These are phyloP conservation scores for Dermatophagoides farinae DNA, from an alignment of 1,140 invertebrate species.

Conservation along the genomic window DNA sequence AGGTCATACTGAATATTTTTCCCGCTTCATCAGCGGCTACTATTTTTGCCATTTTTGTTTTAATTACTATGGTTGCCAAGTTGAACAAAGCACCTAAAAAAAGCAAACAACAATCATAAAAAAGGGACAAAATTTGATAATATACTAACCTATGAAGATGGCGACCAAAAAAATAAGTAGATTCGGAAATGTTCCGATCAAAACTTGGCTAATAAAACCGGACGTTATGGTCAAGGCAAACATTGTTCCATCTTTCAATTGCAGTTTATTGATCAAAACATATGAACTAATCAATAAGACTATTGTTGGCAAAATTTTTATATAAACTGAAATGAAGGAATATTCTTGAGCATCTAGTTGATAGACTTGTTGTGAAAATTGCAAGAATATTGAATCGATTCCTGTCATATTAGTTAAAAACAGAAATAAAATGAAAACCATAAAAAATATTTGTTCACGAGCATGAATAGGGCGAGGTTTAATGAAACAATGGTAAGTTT, in stretches of 20 bases:
- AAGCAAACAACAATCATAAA: neutral
- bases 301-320: neutral
- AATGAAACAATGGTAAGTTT: neutral
- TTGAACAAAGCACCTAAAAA: neutral
- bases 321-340: neutral
- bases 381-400: neutral
- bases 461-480: neutral
- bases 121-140: neutral
- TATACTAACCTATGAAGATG: neutral
- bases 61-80: neutral
- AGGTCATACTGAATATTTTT: conserved; percentile 1
- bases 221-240: neutral
- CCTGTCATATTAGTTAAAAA: neutral
- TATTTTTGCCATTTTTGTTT: neutral
- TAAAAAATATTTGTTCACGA: neutral
- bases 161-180: neutral
- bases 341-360: neutral
- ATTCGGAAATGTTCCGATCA: neutral
- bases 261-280: neutral
- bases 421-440: neutral
- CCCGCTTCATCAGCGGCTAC: neutral
- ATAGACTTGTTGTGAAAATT: neutral
- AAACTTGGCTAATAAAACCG: neutral
- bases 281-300: neutral
- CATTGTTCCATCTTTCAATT: neutral